Base-by-base conservation (phyloP, 1,140 invertebrate genomes). In the Drosophila grimshawi region DNA sequence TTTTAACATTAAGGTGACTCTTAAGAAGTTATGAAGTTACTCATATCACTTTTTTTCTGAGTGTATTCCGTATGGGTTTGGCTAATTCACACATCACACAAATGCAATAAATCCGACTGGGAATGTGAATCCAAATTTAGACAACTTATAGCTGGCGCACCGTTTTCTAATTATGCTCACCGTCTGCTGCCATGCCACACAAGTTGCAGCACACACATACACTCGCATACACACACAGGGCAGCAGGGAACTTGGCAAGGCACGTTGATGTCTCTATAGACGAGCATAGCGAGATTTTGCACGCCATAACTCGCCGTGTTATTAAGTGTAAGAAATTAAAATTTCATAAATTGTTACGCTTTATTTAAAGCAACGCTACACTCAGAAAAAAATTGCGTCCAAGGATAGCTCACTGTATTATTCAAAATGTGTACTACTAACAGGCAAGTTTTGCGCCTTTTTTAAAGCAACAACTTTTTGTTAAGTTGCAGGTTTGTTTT, bases 241-340 rank as follows among this genome's bases (percentile, higher is more conserved):
- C 55, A 43, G 19, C 30, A 62, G 49, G 11, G 6, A 33, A 37
- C 41, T 41, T 39, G 45, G 65, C 83, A 70, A 74, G 80, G 82
- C 82, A 88, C 64, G 67, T 77, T 83, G 80, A 80, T 86, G 80
- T 86, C 81, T 86, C 70, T 86, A 86, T 86, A 78, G 3, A 46
- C 51, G 8, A 41, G 33, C 29, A 27, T 5, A 39, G 37, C 41
- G 27, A 4, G 45, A 37, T 32, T 33, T 60, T 46, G 57, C 71
- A 53, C 71, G 78, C 78, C 82, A 81, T 81, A 81, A 86, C 76
- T 86, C 62, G 79, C 66, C 83, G 85, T 88, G 77, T 86, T 86
- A 86, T 86, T 86, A 86, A 86, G 83, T 86, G 83, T 86, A 86
- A 80, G 64, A 86, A 86, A 86, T 86, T 86, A 89, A 80, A 89